Evolutionary conservation across 2,888 invertebrate species (phyloP).

Genomic region (Cheilosia vernalis): DNA sequence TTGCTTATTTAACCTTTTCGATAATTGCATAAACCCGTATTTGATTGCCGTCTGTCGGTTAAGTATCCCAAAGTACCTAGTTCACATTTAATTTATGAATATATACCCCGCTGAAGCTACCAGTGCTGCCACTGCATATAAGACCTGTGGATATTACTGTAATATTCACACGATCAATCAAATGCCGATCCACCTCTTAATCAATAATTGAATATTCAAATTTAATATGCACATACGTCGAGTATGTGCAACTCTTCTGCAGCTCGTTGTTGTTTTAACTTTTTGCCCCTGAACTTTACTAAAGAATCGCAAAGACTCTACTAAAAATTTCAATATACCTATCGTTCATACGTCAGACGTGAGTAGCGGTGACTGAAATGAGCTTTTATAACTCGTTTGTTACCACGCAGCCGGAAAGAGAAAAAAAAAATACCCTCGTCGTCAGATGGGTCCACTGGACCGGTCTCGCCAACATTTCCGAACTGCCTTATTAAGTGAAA

Average conservation of each 20-base stretch:
- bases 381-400: conserved; percentile 42
- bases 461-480: conserved; percentile 39
- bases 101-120: neutral
- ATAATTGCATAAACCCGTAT: no score
- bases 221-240: no score
- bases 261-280: conserved; percentile 1
- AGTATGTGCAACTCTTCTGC: neutral
- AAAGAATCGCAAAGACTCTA: neutral
- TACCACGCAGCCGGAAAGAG: conserved; percentile 26
- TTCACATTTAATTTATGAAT: neutral
- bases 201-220: neutral
- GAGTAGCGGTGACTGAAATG: neutral
- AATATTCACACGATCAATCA: neutral
- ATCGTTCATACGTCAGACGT: neutral
- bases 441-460: conserved; percentile 9
- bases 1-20: no score
- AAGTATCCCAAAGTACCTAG: neutral
- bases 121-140: neutral
- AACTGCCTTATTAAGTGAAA: conserved; percentile 38
- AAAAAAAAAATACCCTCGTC: conserved; percentile 1
- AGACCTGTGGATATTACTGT: neutral
- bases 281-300: conserved; percentile 34
- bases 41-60: no score
- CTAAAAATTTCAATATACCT: conserved; percentile 23
- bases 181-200: neutral